phyloP scores from a whole-genome alignment of 1,140 invertebrate genomes.

The Drosophila sp. region DNA sequence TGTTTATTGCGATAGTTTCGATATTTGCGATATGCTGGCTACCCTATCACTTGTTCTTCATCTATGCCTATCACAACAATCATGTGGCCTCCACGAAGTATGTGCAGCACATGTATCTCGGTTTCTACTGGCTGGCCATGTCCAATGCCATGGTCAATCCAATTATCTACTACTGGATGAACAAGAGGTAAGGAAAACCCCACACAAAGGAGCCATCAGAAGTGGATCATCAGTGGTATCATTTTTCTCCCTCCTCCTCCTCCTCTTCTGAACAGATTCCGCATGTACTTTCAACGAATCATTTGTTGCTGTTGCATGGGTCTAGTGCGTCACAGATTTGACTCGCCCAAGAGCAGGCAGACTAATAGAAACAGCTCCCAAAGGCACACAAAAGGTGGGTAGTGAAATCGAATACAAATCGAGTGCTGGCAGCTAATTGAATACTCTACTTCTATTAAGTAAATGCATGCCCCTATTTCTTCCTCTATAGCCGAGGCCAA shows the following conservation, averaged over 20 bases:
- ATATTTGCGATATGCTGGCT: conserved; percentile 95
- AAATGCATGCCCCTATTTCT: conserved; percentile 18
- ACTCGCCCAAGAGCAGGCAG: conserved; percentile 63
- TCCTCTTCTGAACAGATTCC: conserved; percentile 81
- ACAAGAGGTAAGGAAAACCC: conserved; percentile 85
- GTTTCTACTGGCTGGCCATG: conserved; percentile 96
- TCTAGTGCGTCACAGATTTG: conserved; percentile 50
- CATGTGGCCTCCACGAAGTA: conserved; percentile 88
- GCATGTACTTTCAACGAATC: conserved; percentile 84
- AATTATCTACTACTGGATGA: conserved; percentile 97
- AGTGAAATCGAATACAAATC: neutral
- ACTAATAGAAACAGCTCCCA: conserved; percentile 73
- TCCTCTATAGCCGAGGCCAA: conserved; percentile 64
- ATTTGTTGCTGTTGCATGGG: conserved; percentile 83
- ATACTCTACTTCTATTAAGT: conserved; percentile 18
- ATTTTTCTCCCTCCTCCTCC: neutral
- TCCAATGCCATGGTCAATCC: conserved; percentile 96
- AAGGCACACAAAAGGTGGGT: conserved; percentile 63
- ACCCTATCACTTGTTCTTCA: conserved; percentile 94
- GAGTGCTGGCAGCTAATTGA: conserved; percentile 9
- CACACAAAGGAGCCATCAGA: neutral
- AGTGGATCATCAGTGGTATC: neutral
- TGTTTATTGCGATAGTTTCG: conserved; percentile 85
- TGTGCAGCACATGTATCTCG: conserved; percentile 91
- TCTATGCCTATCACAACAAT: conserved; percentile 91